phyloP scores from a whole-genome alignment of 2,113 vertebrate genomes.

The Carassius carassius region DNA sequence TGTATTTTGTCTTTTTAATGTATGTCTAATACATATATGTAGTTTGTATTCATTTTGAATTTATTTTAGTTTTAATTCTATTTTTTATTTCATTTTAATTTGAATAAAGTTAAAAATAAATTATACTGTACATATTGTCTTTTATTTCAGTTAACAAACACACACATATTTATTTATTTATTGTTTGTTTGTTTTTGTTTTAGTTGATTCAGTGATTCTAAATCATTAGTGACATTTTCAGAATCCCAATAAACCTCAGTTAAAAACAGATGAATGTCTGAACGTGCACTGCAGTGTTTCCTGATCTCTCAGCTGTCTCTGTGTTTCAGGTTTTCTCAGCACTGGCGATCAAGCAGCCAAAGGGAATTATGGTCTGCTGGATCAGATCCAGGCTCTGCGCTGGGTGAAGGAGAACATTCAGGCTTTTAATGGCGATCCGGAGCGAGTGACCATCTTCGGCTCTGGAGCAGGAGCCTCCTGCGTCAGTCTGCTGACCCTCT shows the following conservation, averaged over 20 bases:
- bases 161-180: too few species aligned
- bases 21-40: too few species aligned
- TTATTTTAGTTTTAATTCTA: too few species aligned
- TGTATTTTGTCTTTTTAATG: too few species aligned
- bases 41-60: too few species aligned
- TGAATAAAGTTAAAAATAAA: too few species aligned
- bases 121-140: too few species aligned
- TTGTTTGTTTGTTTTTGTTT: too few species aligned
- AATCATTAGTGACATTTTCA: background rate
- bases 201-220: background rate
- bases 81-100: too few species aligned
- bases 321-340: constrained; percentile 86
- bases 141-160: too few species aligned
- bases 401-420: constrained; percentile 97
- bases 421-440: constrained; percentile 91
- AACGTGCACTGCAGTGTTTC: background rate
- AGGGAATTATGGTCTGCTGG: constrained; percentile 94
- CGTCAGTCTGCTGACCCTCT: constrained; percentile 92
- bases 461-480: constrained; percentile 97
- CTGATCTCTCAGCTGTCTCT: background rate
- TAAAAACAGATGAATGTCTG: background rate
- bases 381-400: constrained; percentile 95
- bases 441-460: constrained; percentile 93
- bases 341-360: constrained; percentile 96
- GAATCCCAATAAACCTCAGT: background rate